phyloP scores from a whole-genome alignment of 2,888 invertebrate species.

The Drosophila aldrichi region DNA sequence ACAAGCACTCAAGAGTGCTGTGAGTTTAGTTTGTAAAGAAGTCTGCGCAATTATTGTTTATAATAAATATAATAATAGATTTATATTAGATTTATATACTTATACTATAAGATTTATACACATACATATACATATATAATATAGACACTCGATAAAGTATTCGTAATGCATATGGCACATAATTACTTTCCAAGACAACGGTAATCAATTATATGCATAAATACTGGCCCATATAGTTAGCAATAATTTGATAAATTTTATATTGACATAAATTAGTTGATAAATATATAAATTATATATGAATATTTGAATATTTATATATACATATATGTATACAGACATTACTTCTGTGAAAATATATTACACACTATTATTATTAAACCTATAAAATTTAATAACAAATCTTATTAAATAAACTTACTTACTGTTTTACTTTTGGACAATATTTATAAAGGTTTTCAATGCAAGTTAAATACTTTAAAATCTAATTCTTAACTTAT shows the following conservation, averaged over 20 bases:
- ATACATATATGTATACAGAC: slow-evolving; percentile 6
- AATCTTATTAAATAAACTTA: slow-evolving; percentile 24
- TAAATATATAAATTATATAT: slow-evolving; percentile 16
- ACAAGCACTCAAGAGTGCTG: slow-evolving; percentile 45
- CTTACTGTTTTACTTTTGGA: too few species aligned
- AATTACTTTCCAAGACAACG: slow-evolving; percentile 23
- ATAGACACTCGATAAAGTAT: slow-evolving; percentile 9
- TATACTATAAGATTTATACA: not conserved
- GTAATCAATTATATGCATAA: not conserved
- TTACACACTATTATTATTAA: slow-evolving; percentile 22
- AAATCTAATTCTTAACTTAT: too few species aligned
- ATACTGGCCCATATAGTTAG: slow-evolving; percentile 36
- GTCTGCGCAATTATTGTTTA: slow-evolving; percentile 84
- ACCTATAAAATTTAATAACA: slow-evolving; percentile 38
- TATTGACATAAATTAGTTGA: slow-evolving; percentile 12
- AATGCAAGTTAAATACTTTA: too few species aligned
- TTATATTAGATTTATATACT: not conserved
- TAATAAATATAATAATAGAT: slow-evolving; percentile 1
- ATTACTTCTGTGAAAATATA: slow-evolving; percentile 23
- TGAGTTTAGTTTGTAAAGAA: slow-evolving; percentile 84
- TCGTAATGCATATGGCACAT: slow-evolving; percentile 22
- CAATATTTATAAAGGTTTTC: too few species aligned
- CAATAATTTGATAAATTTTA: slow-evolving; percentile 10
- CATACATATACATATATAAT: not conserved
- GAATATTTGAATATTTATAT: slow-evolving; percentile 2